Evolutionary conservation across 2,888 invertebrate genomes (phyloP), one percentile per base, ranked within the genome.

Genomic region (Scotopteryx bipunctaria): DNA sequence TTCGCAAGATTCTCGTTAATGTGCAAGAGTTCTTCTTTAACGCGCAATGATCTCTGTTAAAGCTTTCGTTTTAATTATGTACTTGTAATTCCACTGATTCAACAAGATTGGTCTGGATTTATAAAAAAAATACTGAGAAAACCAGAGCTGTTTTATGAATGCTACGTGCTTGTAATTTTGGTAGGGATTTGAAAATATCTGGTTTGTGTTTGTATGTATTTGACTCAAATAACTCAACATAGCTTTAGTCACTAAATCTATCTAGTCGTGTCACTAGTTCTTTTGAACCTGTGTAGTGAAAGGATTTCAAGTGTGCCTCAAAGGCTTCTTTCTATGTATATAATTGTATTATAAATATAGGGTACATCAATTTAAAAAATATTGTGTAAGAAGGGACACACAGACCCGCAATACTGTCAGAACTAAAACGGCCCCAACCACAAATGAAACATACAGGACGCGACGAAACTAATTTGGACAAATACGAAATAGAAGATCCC

Each of bases 401-500:
- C 11, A 8, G 3, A 27, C n/a, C 25, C 25, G 25, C 9, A 1
- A 23, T 5, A 9, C 27, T 27, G 27, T 27, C 27, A 27, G 4
- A 6, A 6, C 23, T n/a, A 32, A 23, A 29, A 19, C 19, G 8
- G 13, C 3, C 11, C 3, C 5, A 32, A 38, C 38, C 46, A 31
- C 31, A 46, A 40, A 17, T 31, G 6, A 36, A 38, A 32, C 4
- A 46, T 23, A 19, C 19, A 46, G 29, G 27, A 32, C 31, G 36
- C 25, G 14, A 45, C 25, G 29, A 37, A 67, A 54, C 41, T 47
- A 43, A 35, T 40, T 47, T 23, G 31, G 13, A 5, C 13, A 36
- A 36, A 21, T 36, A 21, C 19, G 13, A 36, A 31, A 42, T 36
- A 36, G 36, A 50, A 54, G 23, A 37, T 19, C 36, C 13, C 15